These are phyloP conservation scores for Drosophila sechellia DNA, from an alignment of 1,140 invertebrate species.

Conservation along the genomic window DNA sequence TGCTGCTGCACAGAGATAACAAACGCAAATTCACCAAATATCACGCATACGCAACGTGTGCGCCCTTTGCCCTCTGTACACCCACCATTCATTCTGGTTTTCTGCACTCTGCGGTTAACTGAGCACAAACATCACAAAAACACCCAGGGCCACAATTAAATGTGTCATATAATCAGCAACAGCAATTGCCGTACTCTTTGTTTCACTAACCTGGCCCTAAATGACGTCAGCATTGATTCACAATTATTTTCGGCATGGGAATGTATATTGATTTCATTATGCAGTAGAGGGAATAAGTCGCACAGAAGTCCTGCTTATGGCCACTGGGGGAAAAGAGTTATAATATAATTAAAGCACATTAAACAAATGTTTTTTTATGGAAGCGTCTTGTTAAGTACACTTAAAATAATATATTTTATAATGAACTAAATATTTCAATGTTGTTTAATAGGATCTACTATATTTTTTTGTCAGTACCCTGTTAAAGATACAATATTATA, in stretches of 20 bases:
- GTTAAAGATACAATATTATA: conserved; percentile 25
- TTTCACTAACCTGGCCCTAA: conserved; percentile 41
- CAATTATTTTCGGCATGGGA: conserved; percentile 1
- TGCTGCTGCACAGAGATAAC: conserved; percentile 49
- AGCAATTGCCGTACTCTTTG: conserved; percentile 24
- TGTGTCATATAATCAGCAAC: conserved; percentile 12
- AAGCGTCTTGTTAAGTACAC: too few species aligned
- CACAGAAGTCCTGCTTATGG: not conserved
- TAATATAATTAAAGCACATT: not conserved
- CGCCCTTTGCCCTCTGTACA: conserved; percentile 2
- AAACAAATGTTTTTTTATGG: too few species aligned
- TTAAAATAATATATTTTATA: too few species aligned
- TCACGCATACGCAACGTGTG: conserved; percentile 70
- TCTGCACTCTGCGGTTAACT: conserved; percentile 18
- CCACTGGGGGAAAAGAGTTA: conserved; percentile 5
- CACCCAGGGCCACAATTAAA: conserved; percentile 20
- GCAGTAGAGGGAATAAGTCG: conserved; percentile 13
- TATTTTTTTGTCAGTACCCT: conserved; percentile 4
- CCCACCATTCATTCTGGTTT: not conserved
- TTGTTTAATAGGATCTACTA: not conserved
- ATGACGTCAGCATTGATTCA: conserved; percentile 42
- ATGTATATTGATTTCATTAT: conserved; percentile 23
- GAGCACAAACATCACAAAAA: conserved; percentile 13
- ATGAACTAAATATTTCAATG: not conserved
- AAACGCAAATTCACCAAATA: conserved; percentile 44